Percentiles rank a stretch among this genome's conserved stretches.
Evolutionary conservation across 2,797 vertebrate species (phyloP).

Genomic region (Scyliorhinus canicula): DNA sequence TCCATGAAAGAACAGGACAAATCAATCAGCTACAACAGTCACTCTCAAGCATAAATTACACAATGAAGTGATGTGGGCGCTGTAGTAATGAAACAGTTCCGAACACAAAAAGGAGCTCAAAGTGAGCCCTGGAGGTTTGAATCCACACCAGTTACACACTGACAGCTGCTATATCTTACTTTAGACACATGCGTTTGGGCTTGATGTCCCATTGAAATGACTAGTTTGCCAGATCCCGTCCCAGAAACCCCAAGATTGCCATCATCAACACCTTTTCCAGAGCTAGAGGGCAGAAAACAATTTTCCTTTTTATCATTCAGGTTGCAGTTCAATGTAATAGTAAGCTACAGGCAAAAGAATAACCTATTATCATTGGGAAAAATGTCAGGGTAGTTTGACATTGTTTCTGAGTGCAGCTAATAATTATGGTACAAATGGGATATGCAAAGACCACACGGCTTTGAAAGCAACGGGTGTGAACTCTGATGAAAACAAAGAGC

Average conservation of each 20-base stretch:
- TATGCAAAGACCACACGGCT: background rate
- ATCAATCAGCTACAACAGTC: background rate
- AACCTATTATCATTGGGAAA: background rate
- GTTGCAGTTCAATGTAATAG: constrained; percentile 17
- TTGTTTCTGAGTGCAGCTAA: background rate
- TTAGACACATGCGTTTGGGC: background rate
- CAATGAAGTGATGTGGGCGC: background rate
- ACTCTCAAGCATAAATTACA: background rate
- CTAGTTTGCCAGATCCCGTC: background rate
- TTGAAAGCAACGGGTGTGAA: background rate
- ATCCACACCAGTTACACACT: background rate
- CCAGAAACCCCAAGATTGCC: background rate
- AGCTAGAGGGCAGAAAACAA: background rate
- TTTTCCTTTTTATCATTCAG: background rate
- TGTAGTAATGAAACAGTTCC: background rate
- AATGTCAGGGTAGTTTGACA: background rate
- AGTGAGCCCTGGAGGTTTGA: background rate
- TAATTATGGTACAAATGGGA: background rate
- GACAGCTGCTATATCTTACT: background rate
- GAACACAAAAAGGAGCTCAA: background rate
- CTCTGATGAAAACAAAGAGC: background rate
- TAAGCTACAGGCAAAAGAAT: background rate
- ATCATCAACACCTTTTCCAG: background rate
- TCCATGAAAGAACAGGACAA: background rate
- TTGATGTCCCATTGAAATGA: background rate